Conservation (phyloP, 2,113 vertebrate genomes). For the Pongo abelii region DNA sequence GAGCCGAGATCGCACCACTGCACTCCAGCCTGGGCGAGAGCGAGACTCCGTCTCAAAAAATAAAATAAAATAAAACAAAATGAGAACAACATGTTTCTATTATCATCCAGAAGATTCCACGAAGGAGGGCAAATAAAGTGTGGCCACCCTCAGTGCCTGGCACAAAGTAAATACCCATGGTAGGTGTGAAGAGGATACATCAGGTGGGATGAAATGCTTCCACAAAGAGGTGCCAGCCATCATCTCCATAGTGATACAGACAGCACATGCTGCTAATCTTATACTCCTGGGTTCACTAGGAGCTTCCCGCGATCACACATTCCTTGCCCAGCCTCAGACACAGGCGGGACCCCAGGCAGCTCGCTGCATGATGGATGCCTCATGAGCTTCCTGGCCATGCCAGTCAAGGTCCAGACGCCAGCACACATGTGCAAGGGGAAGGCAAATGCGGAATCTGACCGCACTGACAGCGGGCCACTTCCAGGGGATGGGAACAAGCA, state of each 20-base stretch:
- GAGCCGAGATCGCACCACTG: too few relatives aligned
- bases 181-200: neutral
- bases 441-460: neutral
- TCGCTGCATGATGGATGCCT: rapidly evolving
- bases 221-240: too few relatives aligned
- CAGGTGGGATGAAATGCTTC: neutral
- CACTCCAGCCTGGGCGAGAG: too few relatives aligned
- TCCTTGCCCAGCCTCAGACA: neutral
- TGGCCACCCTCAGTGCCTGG: neutral
- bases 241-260: too few relatives aligned
- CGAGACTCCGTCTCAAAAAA: too few relatives aligned
- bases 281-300: neutral
- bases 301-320: neutral
- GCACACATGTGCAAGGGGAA: neutral
- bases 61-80: too few relatives aligned
- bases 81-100: neutral
- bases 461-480: rapidly evolving
- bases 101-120: neutral
- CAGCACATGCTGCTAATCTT: too few relatives aligned
- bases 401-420: neutral
- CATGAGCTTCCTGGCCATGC: neutral
- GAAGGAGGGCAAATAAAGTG: neutral
- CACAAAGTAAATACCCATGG: neutral
- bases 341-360: neutral
- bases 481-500: neutral